Percentiles rank a stretch among this genome's conserved stretches.
Conservation (phyloP, 2,888 invertebrate species). For the Lithophane ornitopus region DNA sequence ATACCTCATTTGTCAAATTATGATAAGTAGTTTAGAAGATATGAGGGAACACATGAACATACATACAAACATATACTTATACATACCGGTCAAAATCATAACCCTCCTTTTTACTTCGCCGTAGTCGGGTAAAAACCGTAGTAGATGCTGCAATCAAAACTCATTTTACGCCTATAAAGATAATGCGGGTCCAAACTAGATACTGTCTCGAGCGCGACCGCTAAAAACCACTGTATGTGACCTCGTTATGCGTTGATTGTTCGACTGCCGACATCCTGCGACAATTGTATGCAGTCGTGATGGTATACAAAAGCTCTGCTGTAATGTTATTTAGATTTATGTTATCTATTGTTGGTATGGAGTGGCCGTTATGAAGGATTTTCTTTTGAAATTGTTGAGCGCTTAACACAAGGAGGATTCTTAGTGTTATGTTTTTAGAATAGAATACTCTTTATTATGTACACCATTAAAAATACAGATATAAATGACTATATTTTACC, state of each 20-base stretch:
- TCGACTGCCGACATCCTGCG: slow-evolving; percentile 58
- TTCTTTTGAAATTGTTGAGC: slow-evolving; percentile 4
- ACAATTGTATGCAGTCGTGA: slow-evolving; percentile 61
- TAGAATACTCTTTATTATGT: too few species aligned
- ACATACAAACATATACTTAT: too few species aligned
- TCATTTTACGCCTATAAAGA: slow-evolving; percentile 15
- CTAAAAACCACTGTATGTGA: slow-evolving; percentile 38
- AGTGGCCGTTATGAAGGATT: slow-evolving; percentile 6
- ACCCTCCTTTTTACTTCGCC: too few species aligned
- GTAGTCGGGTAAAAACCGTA: neutral
- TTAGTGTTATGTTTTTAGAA: too few species aligned
- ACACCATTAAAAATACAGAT: too few species aligned
- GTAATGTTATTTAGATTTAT: slow-evolving; percentile 55
- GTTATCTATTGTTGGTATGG: slow-evolving; percentile 34
- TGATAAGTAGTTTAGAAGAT: too few species aligned
- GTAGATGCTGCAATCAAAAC: slow-evolving; percentile 9
- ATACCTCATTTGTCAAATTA: too few species aligned
- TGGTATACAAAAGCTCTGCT: slow-evolving; percentile 54
- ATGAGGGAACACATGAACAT: too few species aligned
- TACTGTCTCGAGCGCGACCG: neutral
- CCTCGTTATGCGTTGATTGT: slow-evolving; percentile 53
- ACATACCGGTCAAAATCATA: too few species aligned
- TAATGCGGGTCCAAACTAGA: slow-evolving; percentile 40
- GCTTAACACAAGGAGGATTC: neutral
- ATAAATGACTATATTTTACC: too few species aligned